phyloP scores from a whole-genome alignment of 2,797 vertebrate species.

The Alcedo atthis region DNA sequence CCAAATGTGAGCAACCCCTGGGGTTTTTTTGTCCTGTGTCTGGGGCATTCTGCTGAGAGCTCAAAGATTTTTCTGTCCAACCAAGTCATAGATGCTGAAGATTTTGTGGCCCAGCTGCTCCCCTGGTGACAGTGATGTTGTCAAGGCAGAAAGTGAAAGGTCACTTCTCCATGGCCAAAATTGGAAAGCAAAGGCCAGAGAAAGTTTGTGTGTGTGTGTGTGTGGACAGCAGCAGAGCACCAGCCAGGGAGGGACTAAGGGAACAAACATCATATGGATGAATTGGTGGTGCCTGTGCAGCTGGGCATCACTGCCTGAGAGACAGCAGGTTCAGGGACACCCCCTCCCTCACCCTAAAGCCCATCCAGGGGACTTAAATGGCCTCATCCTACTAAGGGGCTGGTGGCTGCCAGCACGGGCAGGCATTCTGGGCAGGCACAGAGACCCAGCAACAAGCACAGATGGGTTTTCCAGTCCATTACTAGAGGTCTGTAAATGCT shows the following conservation, averaged over 20 bases:
- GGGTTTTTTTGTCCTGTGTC: too few relatives aligned
- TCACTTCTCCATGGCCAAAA: neutral
- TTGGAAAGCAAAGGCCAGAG: neutral
- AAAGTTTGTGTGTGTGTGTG: neutral
- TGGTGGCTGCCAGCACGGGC: neutral
- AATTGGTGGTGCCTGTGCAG: accelerated
- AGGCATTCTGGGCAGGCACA: accelerated
- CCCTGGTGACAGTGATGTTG: neutral
- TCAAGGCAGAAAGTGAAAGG: neutral
- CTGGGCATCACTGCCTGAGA: accelerated
- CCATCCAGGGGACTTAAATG: accelerated
- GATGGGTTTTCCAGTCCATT: neutral
- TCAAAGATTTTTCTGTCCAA: neutral
- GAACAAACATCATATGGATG: accelerated
- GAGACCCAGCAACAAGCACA: neutral
- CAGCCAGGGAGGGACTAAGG: neutral
- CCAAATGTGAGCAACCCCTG: accelerated
- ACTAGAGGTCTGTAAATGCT: neutral
- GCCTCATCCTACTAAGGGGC: neutral
- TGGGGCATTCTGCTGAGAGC: neutral
- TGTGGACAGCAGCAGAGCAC: neutral
- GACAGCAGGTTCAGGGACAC: accelerated
- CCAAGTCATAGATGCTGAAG: neutral
- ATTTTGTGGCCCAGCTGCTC: neutral
- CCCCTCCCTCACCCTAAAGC: too few relatives aligned